Percentiles rank a stretch among this genome's conserved stretches.
Evolutionary conservation across 2,113 vertebrate species (phyloP).

Genomic region (Origma solitaria): DNA sequence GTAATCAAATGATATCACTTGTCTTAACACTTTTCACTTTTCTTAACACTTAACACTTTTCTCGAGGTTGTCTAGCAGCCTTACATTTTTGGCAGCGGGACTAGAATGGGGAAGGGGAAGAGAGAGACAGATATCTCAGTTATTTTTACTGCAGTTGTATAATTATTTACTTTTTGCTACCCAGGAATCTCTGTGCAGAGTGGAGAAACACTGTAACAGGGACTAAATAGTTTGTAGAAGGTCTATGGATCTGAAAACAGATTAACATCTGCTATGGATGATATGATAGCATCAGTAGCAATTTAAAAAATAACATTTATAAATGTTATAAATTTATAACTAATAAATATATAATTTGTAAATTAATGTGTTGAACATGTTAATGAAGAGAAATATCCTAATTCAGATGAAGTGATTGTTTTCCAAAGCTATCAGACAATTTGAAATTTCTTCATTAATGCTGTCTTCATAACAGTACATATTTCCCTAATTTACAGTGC

Average conservation of each 20-base stretch:
- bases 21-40: neutral
- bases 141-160: neutral
- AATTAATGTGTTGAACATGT: neutral
- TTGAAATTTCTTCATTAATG: neutral
- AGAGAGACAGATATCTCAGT: neutral
- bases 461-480: neutral
- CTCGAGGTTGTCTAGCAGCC: neutral
- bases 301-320: neutral
- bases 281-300: neutral
- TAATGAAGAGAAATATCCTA: neutral
- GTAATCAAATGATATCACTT: too few species aligned
- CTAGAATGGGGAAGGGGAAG: neutral
- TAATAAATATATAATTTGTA: too few species aligned
- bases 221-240: neutral
- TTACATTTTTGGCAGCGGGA: neutral
- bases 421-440: neutral
- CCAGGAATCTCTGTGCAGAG: neutral
- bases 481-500: neutral
- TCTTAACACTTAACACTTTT: neutral
- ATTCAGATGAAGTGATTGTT: neutral
- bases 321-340: neutral
- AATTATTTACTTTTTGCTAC: neutral
- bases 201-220: neutral
- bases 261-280: neutral
- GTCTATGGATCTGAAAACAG: neutral